Evolutionary conservation across 2,113 vertebrate species (phyloP), one percentile per base, ranked within the genome.

Genomic region (Alosa alosa): DNA sequence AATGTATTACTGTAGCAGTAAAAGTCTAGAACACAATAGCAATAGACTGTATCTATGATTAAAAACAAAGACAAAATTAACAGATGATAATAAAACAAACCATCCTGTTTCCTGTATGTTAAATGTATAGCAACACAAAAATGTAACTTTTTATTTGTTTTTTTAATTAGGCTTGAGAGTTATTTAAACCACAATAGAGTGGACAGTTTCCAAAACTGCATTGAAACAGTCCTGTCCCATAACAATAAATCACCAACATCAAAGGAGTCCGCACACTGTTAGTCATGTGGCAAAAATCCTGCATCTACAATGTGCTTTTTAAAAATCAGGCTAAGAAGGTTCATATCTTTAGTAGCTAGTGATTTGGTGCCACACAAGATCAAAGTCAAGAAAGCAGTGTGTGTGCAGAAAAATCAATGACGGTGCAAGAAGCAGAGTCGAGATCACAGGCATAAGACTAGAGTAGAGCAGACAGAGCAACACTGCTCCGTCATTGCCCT

Each of bases 281-380:
- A 88, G 86, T 86, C 90, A 88, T 96, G 93, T 93, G 94, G 93
- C 90, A 95, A 94, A 94, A 94, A 91, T 90, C 85, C 93, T 91
- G 20, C 22, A 7, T 87, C n/a, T 81, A 84, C 81, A 88, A 81
- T 85, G 84, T 52, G 86, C 86, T 90, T 84, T 64, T 57, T 55
- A 64, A 72, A 84, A 72, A 60, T 84, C 86, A 85, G n/a, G 86
- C 84, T 83, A 1, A 78, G 22, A 87, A 68, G n/a, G 81, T 86
- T 87, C 83, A 91, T 83, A 89, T 82, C 82, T 87, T 87, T 87
- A 90, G 89, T 89, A 89, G 86, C 78, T 83, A 52, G 81, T 88
- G 86, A 87, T 90, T 88, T 31, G 84, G 82, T 89, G 85, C 84
- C 85, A 90, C 68, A 86, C n/a, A 87, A 82, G 64, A 87, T 88